Evolutionary conservation across 2,888 invertebrate genomes (phyloP).

Genomic region (Drosophila mimetica): DNA sequence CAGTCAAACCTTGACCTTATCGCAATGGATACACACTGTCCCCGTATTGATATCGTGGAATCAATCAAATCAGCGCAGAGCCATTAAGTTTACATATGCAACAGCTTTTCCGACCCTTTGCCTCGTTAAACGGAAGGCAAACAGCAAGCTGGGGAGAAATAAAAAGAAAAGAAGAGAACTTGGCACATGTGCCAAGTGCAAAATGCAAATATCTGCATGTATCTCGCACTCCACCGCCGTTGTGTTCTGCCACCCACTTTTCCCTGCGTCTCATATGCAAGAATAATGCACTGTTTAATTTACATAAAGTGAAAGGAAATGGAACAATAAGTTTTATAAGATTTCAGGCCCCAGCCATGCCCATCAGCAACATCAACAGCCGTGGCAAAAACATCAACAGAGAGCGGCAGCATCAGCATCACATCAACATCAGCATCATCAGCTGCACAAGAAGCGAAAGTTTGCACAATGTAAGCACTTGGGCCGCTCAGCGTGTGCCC

Average conservation of each 20-base stretch:
- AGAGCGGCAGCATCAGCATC: conserved; percentile 25
- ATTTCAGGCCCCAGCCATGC: conserved; percentile 34
- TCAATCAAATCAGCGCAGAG: conserved; percentile 58
- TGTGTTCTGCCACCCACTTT: conserved; percentile 1
- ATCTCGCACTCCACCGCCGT: conserved; percentile 6
- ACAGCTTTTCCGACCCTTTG: conserved; percentile 23
- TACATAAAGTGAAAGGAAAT: conserved; percentile 77
- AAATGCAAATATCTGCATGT: conserved; percentile 50
- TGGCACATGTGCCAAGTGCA: conserved; percentile 25
- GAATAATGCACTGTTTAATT: conserved; percentile 69
- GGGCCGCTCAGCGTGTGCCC: conserved; percentile 43
- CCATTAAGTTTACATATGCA: conserved; percentile 35
- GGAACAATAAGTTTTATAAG: conserved; percentile 74
- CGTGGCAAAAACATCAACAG: conserved; percentile 26
- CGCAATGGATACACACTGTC: conserved; percentile 8
- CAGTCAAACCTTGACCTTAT: conserved; percentile 35
- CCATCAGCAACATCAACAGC: conserved; percentile 28
- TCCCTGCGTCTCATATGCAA: conserved; percentile 27
- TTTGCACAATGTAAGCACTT: conserved; percentile 57
- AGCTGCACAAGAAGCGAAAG: conserved; percentile 67
- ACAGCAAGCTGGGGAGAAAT: background rate
- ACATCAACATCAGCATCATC: conserved; percentile 14
- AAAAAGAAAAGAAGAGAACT: conserved; percentile 5
- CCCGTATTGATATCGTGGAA: conserved; percentile 45
- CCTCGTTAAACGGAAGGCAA: conserved; percentile 23